Base-by-base conservation (phyloP, 1,140 invertebrate species). In the Anthonomus grandis region DNA sequence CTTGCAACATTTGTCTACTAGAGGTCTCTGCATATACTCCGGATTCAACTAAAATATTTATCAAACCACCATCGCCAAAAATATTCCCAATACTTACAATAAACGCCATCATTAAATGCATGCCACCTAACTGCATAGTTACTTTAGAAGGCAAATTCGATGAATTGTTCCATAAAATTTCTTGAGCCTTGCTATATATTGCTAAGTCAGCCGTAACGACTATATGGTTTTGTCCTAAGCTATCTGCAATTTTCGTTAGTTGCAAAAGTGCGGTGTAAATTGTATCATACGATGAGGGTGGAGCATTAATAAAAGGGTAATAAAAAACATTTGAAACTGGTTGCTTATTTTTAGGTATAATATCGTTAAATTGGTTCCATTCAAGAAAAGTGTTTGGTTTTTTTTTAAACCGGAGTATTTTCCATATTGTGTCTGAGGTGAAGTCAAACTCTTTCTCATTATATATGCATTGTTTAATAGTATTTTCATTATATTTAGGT, bases 121-220 rank as follows among this genome's bases (percentile, higher is more conserved):
- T 53, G 5, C 38, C 38, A 22, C 50, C 50, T 15, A 53, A n/a
- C 13, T 44, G 8, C 22, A 53, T 36, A 42, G 38, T 44, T 10
- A 53, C 50, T 53, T 53, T 31, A 9, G 37, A 36, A 53, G 15
- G 21, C 17, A 53, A 15, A 13, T 53, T 39, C 5, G 50, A 13
- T 24, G 50, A 39, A 10, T 53, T 25, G 21, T 44, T 53, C 50
- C 50, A 53, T 4, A 50, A 21, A 25, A 53, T 53, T 2, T 44
- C 50, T 12, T 34, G 50, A 6, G 38, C 50, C 22, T 53, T 45
- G 17, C 23, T 36, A 25, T 22, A 44, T 41, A 44, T n/a, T n/a
- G n/a, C n/a, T n/a, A n/a, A n/a, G n/a, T 53, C 50, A 42, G 50
- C 38, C 15, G 50, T 53, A 36, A 53, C n/a, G 17, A 53, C 23